Base-by-base conservation (phyloP, 2,888 invertebrate species). In the Eulithis testata region DNA sequence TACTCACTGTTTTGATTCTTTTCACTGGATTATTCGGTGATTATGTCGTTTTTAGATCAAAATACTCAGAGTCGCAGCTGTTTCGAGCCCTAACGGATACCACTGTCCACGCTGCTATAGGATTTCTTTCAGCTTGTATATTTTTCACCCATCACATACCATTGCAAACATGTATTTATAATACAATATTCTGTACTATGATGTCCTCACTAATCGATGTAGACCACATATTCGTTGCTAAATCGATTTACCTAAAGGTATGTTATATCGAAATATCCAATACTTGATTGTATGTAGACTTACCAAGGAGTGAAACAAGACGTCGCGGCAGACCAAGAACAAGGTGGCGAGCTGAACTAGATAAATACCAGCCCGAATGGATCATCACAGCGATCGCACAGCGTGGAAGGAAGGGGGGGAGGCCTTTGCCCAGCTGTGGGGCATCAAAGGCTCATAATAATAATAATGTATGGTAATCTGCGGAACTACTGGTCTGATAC, bases 221-320 rank as follows among this genome's bases (percentile, higher is more conserved):
- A 0, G 92, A 92, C 60, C 92, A 92, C 75, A 78, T 85, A 47
- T 76, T 92, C n/a, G 84, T 86, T 0, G 92, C 93, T 1, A 86
- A 71, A 71, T 91, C 92, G 3, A 69, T 92, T 65, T 58, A 82
- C 69, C 76, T 87, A 1, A 89, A 89, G 89, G 92, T 91, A 70
- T 31, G 31, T 31, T 31, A 31, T 31, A 5, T 1, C 3, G 6
- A 21, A 21, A 21, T 21, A 21, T 21, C 21, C 21, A 1, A 21
- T 1, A 21, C 21, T 21, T 21, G 1, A 21, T 21, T 21, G 21
- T 21, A 21, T 21, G 1, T n/a, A n/a, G n/a, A n/a, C n/a, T n/a
- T n/a, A n/a, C n/a, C n/a, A n/a, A n/a, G n/a, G n/a, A n/a, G n/a
- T n/a, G n/a, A n/a, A n/a, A n/a, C n/a, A n/a, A n/a, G n/a, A n/a